Conservation (phyloP, 2,797 vertebrate genomes). For the Orientallactaga sibirica region DNA sequence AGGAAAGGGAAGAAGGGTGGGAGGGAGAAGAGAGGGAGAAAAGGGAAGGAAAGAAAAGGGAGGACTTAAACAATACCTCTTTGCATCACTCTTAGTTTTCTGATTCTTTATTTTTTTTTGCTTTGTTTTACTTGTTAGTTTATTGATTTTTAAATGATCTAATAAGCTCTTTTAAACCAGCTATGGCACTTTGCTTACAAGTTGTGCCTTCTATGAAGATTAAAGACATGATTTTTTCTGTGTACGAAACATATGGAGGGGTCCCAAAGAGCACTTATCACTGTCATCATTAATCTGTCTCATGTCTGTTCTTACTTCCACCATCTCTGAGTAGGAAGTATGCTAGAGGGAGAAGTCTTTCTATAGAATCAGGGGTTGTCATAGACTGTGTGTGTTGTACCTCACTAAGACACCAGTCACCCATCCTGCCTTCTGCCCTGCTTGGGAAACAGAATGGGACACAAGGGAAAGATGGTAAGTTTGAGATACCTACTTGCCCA, state of each 20-base stretch:
- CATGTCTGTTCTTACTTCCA: background rate
- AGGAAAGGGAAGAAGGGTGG: too few species aligned
- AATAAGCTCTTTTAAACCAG: conserved; percentile 27
- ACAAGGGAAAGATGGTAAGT: background rate
- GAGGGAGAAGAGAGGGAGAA: background rate
- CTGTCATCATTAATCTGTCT: conserved; percentile 18
- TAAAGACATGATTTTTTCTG: background rate
- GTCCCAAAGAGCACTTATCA: background rate
- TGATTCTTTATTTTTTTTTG: background rate
- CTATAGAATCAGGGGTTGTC: background rate
- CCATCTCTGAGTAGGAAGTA: background rate
- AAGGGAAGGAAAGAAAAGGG: too few species aligned
- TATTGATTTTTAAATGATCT: conserved; percentile 39
- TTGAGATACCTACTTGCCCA: background rate
- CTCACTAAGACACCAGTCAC: background rate
- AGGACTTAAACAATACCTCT: background rate
- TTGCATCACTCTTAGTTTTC: background rate
- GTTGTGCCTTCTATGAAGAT: conserved; percentile 17
- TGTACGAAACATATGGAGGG: background rate
- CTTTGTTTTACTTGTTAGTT: conserved; percentile 39
- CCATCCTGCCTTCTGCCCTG: background rate
- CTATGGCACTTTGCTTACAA: background rate
- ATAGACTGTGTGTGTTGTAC: background rate
- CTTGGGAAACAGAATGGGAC: background rate
- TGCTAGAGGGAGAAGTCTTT: background rate